phyloP scores from a whole-genome alignment of 2,888 invertebrate genomes.

The Thymelicus lineola region DNA sequence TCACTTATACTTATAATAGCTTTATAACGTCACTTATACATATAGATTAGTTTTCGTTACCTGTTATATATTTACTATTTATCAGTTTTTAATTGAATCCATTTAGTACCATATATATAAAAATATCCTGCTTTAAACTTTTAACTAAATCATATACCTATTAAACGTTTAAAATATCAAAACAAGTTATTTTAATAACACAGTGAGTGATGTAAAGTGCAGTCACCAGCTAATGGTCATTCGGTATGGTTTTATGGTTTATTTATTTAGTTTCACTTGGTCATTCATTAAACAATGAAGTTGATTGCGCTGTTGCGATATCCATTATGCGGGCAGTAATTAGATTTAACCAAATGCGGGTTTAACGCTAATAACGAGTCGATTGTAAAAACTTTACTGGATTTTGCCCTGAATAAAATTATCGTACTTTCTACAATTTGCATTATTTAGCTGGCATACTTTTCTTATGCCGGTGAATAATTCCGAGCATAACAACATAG shows the following conservation, averaged over 20 bases:
- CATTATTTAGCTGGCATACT: conserved; percentile 34
- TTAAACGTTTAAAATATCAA: too few species aligned
- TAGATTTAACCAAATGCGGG: conserved; percentile 83
- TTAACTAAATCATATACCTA: too few species aligned
- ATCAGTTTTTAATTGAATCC: too few species aligned
- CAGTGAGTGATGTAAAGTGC: background rate
- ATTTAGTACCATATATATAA: too few species aligned
- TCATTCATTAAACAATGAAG: conserved; percentile 80
- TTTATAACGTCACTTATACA: too few species aligned
- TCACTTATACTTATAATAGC: too few species aligned
- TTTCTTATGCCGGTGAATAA: conserved; percentile 32
- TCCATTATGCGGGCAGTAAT: conserved; percentile 80
- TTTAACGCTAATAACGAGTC: conserved; percentile 64
- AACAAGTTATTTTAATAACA: background rate
- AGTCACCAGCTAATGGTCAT: conserved; percentile 29
- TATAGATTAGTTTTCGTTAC: too few species aligned
- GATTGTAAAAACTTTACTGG: conserved; percentile 61
- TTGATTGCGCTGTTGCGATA: conserved; percentile 78
- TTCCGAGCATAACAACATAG: conserved; percentile 25
- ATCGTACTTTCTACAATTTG: conserved; percentile 47
- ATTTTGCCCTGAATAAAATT: conserved; percentile 57
- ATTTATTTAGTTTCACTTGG: conserved; percentile 71
- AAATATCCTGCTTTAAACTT: too few species aligned
- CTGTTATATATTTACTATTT: too few species aligned
- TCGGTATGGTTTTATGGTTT: conserved; percentile 65